These are phyloP conservation scores for Tyrannus savana DNA, from an alignment of 2,113 vertebrate species.

Conservation along the genomic window DNA sequence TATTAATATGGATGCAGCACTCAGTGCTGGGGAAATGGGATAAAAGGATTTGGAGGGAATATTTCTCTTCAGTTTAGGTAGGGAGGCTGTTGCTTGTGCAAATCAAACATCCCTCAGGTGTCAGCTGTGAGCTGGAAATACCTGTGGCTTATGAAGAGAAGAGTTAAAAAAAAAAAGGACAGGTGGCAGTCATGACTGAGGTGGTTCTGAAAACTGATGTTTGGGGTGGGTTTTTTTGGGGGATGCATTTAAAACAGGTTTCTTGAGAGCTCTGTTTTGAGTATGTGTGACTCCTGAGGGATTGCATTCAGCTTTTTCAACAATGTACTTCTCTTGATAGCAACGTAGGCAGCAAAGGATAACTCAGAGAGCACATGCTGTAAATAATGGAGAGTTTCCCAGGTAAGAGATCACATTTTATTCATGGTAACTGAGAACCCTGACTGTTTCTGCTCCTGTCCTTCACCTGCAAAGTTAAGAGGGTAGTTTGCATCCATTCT, in stretches of 20 bases:
- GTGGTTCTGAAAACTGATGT: background rate
- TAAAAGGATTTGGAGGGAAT: background rate
- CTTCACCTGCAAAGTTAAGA: background rate
- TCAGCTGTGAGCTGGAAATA: background rate
- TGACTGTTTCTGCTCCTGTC: background rate
- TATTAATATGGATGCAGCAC: background rate
- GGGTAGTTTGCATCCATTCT: background rate
- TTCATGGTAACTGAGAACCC: rapidly evolving
- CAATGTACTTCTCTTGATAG: conserved; percentile 38
- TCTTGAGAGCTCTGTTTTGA: background rate
- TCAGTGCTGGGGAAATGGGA: background rate
- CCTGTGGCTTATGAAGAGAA: background rate
- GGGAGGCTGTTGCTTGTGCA: background rate
- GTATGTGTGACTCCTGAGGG: background rate
- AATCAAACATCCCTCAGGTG: background rate
- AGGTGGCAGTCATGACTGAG: background rate
- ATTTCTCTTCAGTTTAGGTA: background rate
- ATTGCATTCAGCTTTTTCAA: conserved; percentile 1
- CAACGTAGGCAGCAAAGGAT: conserved; percentile 77
- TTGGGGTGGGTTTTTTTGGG: background rate
- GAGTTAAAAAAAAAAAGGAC: background rate
- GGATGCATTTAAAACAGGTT: background rate
- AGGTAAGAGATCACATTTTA: conserved; percentile 71
- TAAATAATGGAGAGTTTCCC: conserved; percentile 74
- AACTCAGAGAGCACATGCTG: conserved; percentile 68